A percentile compares a stretch with the other conserved stretches of the same genome.
Evolutionary conservation across 2,888 invertebrate species (phyloP).

Genomic region (Rhagophthalmus giganteus): DNA sequence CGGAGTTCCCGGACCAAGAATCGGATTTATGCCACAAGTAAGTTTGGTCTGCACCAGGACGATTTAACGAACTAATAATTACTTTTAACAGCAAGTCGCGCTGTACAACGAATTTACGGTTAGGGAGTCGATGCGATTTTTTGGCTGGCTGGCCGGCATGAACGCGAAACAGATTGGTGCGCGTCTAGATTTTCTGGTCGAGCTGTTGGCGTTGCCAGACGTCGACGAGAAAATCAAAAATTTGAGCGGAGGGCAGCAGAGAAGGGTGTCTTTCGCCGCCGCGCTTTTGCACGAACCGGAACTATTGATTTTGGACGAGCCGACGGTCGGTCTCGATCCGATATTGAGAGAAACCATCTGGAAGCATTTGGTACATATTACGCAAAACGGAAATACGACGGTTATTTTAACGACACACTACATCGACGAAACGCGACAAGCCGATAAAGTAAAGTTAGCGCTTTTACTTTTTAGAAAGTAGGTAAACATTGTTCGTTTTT

Average conservation of each 20-base stretch:
- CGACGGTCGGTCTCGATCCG: slow-evolving; percentile 92
- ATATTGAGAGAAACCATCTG: slow-evolving; percentile 82
- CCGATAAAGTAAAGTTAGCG: slow-evolving; percentile 69
- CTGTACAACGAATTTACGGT: slow-evolving; percentile 43
- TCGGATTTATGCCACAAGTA: slow-evolving; percentile 96
- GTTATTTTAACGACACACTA: slow-evolving; percentile 88
- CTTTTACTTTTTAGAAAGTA: no score
- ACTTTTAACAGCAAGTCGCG: slow-evolving; percentile 49
- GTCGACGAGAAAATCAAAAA: slow-evolving; percentile 20
- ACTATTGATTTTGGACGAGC: slow-evolving; percentile 87
- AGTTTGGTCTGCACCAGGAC: slow-evolving; percentile 14
- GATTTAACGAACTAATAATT: slow-evolving; percentile 43
- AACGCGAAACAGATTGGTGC: slow-evolving; percentile 45
- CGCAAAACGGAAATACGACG: slow-evolving; percentile 73
- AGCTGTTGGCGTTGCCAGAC: slow-evolving; percentile 44
- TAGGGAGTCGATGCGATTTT: slow-evolving; percentile 50
- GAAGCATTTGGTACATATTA: slow-evolving; percentile 81
- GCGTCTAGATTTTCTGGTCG: slow-evolving; percentile 5
- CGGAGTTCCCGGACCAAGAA: slow-evolving; percentile 88
- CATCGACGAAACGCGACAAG: slow-evolving; percentile 84
- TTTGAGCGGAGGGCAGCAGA: slow-evolving; percentile 83
- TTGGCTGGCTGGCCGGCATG: slow-evolving; percentile 53
- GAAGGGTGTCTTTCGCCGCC: slow-evolving; percentile 85
- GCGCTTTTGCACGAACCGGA: slow-evolving; percentile 88
- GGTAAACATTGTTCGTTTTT: slow-evolving; percentile 14